Conservation (phyloP, 2,888 invertebrate genomes). For the Cinara cedri region DNA sequence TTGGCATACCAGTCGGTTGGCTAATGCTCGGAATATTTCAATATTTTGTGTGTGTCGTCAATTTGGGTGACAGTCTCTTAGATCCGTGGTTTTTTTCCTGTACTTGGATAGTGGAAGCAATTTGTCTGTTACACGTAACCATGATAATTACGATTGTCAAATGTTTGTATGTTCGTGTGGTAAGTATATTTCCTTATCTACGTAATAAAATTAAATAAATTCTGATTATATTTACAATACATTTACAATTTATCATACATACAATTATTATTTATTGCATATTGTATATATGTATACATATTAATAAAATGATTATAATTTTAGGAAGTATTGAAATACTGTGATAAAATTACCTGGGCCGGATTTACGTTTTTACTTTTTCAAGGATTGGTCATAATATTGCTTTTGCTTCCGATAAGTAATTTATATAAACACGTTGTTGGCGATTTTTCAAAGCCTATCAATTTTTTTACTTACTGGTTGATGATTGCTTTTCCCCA, state of each 20-base stretch:
- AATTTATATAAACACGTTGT: conserved; percentile 20
- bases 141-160: conserved; percentile 27
- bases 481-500: conserved; percentile 34
- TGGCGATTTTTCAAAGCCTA: conserved; percentile 30
- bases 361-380: conserved; percentile 34
- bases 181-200: conserved; percentile 16
- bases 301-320: conserved; percentile 21
- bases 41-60: conserved; percentile 27
- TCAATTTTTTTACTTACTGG: conserved; percentile 49
- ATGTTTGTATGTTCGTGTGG: conserved; percentile 37
- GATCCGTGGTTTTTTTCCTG: conserved; percentile 36
- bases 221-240: background rate
- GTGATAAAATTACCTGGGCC: conserved; percentile 41
- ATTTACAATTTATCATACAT: background rate
- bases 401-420: conserved; percentile 35
- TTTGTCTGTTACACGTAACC: conserved; percentile 8
- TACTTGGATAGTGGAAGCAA: conserved; percentile 40
- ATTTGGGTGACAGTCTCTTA: conserved; percentile 27
- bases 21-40: conserved; percentile 32
- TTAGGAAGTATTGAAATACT: conserved; percentile 38
- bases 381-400: conserved; percentile 33
- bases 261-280: background rate
- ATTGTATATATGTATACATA: background rate
- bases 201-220: background rate
- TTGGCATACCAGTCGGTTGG: conserved; percentile 38